Evolutionary conservation across 2,113 vertebrate species (phyloP), one percentile per base, ranked within the genome.

Genomic region (Cyanoramphus novaezelandiae): DNA sequence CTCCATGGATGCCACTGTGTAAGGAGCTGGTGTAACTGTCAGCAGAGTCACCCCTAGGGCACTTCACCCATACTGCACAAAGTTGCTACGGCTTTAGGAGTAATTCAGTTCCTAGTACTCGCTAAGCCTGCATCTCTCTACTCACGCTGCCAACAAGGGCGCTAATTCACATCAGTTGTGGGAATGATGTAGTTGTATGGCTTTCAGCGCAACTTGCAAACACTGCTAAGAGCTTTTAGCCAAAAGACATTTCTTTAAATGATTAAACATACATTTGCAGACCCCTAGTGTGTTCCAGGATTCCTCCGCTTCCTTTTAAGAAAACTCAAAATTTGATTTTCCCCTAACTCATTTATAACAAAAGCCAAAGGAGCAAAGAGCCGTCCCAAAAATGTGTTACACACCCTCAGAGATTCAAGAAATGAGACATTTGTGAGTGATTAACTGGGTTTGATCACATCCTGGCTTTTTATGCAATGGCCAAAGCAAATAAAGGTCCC

Each of bases 401-500:
- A 86, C 93, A 71, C 94, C 78, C 95, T 97, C 52, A 91, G 90
- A 96, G 91, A 87, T 65, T 94, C 70, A 92, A 97, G 91, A 88
- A 92, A 93, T 37, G 67, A 93, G 93, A 96, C 95, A 97, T 92
- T 97, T 95, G 97, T 96, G 95, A 96, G 86, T 91, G 91, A 97
- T 97, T 96, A 95, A 94, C 67, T 90, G 77, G 93, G 93, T 95
- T 95, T 92, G 88, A 91, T 96, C 95, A 96, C 72, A 96, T 95
- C 93, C 92, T 96, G 96, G 7, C 62, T 95, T 97, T 96, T 93
- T 76, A 96, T 95, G 69, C 82, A 91, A 64, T 87, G 90, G 95
- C 95, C 92, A 95, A 97, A 85, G 92, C 77, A 97, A 97, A 97
- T 94, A 95, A 94, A 76, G 71, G 95, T 93, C 82, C 39, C 33